phyloP scores from a whole-genome alignment of 2,113 vertebrate genomes.

The Microcebus tavaratra region DNA sequence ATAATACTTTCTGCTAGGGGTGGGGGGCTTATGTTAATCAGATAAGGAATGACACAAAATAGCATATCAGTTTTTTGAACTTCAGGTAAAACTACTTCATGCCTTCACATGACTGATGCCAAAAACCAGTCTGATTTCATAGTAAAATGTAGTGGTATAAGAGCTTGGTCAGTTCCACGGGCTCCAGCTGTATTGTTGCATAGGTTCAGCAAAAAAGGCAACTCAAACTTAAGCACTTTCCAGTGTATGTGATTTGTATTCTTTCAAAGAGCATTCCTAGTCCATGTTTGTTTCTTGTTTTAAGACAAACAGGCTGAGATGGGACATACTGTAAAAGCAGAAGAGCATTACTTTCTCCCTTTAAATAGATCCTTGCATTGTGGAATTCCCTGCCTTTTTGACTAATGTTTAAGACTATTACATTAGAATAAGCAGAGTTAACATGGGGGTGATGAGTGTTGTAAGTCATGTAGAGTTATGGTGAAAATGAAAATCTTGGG shows the following conservation, averaged over 20 bases:
- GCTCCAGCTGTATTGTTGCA: not conserved
- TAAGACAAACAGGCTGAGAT: conserved; percentile 6
- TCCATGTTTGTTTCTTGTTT: conserved; percentile 48
- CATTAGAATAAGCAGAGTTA: not conserved
- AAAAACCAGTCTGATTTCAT: conserved; percentile 20
- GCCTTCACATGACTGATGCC: not conserved
- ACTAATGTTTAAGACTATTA: conserved; percentile 4
- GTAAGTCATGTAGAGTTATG: conserved; percentile 70
- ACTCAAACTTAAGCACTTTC: not conserved
- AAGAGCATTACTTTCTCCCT: not conserved
- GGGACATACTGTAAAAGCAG: not conserved
- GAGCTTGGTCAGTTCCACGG: not conserved
- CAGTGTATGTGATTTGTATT: not conserved
- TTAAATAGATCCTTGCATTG: conserved; percentile 43
- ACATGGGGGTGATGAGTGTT: not conserved
- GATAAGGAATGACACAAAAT: conserved; percentile 48
- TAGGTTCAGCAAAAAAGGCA: not conserved
- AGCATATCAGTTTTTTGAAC: not conserved
- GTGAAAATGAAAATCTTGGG: conserved; percentile 78
- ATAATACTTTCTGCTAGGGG: not conserved
- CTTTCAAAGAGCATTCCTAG: not conserved
- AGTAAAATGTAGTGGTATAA: not conserved
- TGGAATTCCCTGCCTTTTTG: conserved; percentile 47
- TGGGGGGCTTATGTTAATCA: conserved; percentile 42
- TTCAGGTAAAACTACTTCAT: conserved; percentile 44